Evolutionary conservation across 1,140 invertebrate genomes (phyloP), one percentile per base, ranked within the genome.

Genomic region (Subanguina moxae): DNA sequence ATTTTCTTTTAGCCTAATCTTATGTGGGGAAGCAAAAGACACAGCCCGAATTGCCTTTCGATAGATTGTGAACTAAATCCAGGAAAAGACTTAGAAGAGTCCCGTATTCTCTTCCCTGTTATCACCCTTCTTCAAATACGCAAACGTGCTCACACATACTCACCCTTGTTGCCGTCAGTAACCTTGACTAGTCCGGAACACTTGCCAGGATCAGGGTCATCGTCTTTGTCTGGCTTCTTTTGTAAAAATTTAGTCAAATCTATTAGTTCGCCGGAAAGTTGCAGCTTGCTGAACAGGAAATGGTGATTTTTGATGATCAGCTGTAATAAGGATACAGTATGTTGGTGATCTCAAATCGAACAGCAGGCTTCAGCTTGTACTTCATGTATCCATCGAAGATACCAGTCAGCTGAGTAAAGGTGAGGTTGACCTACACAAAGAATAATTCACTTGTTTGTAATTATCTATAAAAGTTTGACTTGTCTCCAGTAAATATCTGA

Each of bases 151-250:
- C n/a, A n/a, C n/a, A n/a, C n/a, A 38, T 7, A 21, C 3, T 15
- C 48, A 43, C 64, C 76, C 57, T 77, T 72, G 66, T 80, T 81
- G 28, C 74, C 78, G 32, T 78, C 69, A 27, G 79, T 69, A 1
- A 82, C 30, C 61, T 81, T 81, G 13, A 81, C 30, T 21, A 81
- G 72, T 1, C 78, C 79, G 28, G 79, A 82, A 68, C 79, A 80
- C 42, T 78, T 73, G 28, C 80, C 69, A 11, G 73, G 73, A 52
- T 81, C 80, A n/a, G 78, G 71, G 32, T 77, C 71, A 43, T 76
- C 80, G 61, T 59, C 64, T 25, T 74, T 67, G 48, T 77, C 75
- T 25, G 68, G 58, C 0, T 62, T 71, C 63, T 78, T 80, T 32
- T 81, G 81, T 61, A 81, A 69, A 43, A 65, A 64, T 42, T 82